Conservation (phyloP, 2,113 vertebrate species). For the Amphiprion percula region DNA sequence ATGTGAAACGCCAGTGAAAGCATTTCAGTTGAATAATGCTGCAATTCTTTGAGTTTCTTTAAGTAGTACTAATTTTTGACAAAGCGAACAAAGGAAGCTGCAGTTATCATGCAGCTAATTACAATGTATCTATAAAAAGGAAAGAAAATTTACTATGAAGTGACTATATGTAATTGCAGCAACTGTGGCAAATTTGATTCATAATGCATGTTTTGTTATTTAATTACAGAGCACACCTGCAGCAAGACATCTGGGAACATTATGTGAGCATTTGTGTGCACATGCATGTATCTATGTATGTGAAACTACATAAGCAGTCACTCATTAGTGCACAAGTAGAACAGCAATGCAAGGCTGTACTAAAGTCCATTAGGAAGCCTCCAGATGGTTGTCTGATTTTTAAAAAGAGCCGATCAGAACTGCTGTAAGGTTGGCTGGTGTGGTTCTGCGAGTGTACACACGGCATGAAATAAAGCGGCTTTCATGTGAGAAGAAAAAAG, state of each 20-base stretch:
- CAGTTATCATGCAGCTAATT: background rate
- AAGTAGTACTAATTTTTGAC: background rate
- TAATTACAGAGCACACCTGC: background rate
- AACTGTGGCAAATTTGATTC: slow-evolving; percentile 2
- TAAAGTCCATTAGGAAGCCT: slow-evolving; percentile 40
- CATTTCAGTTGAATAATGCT: background rate
- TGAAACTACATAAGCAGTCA: background rate
- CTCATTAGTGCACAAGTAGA: slow-evolving; percentile 37
- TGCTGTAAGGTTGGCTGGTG: slow-evolving; percentile 31
- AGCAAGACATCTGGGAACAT: background rate
- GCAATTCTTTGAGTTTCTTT: too few relatives aligned
- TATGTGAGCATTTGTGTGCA: background rate
- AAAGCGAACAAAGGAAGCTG: slow-evolving; percentile 1
- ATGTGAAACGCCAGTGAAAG: slow-evolving; percentile 1
- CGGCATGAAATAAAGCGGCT: slow-evolving; percentile 21
- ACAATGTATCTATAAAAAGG: background rate
- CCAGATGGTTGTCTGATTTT: slow-evolving; percentile 64
- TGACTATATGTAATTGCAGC: background rate
- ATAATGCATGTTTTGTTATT: background rate
- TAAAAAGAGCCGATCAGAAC: slow-evolving; percentile 36
- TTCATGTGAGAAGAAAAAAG: slow-evolving; percentile 43
- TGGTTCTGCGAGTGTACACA: slow-evolving; percentile 23
- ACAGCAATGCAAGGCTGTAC: slow-evolving; percentile 22
- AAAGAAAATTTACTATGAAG: background rate
- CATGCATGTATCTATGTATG: background rate